Percentiles rank a stretch among this genome's conserved stretches.
Evolutionary conservation across 2,797 vertebrate species (phyloP).

Genomic region (Fratercula arctica): DNA sequence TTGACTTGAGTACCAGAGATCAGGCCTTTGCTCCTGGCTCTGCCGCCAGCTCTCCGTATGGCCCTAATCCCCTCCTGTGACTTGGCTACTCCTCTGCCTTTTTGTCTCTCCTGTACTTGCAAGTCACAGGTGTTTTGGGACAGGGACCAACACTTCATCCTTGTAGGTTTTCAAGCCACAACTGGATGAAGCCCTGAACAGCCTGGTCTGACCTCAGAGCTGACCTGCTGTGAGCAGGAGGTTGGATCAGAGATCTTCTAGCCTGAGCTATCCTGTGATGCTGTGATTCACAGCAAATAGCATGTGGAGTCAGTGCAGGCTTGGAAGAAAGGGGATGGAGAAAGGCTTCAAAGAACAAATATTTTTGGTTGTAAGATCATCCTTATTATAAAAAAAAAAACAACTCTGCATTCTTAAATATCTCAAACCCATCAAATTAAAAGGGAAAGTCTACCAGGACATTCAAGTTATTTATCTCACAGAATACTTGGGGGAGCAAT

Average conservation of each 20-base stretch:
- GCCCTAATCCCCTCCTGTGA: background rate
- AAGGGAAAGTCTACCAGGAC: background rate
- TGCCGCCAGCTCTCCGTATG: accelerated
- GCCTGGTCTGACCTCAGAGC: background rate
- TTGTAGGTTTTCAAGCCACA: background rate
- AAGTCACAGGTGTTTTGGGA: background rate
- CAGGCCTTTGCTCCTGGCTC: background rate
- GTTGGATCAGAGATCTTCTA: background rate
- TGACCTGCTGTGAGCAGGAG: background rate
- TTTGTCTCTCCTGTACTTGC: background rate
- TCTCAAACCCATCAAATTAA: background rate
- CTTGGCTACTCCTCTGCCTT: background rate
- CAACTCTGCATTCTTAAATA: background rate
- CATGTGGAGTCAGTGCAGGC: background rate
- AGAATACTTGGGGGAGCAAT: background rate
- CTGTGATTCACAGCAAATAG: background rate
- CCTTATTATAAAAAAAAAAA: background rate
- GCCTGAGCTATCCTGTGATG: background rate
- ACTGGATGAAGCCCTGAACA: background rate
- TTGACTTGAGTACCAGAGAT: background rate
- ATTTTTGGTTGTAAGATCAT: background rate
- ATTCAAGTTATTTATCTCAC: background rate
- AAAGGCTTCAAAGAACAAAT: background rate
- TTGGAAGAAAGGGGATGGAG: background rate
- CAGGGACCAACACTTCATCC: background rate